Base-by-base conservation (phyloP, 2,113 vertebrate species). In the Chionomys nivalis region DNA sequence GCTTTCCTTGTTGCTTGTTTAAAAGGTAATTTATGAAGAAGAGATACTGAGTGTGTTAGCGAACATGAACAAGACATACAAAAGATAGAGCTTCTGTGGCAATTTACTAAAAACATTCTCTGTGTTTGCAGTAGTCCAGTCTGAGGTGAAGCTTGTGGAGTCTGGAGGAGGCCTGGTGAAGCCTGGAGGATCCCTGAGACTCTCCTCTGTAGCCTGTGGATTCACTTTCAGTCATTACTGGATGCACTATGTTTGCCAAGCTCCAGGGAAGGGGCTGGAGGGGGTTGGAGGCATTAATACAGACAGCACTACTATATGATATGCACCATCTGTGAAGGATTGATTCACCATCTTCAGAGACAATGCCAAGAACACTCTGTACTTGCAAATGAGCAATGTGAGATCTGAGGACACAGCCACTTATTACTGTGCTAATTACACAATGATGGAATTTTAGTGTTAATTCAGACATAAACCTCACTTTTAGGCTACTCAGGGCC, bases 261-360 rank as follows among this genome's bases (percentile, higher is more conserved):
- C 21, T 24, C 66, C 65, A 17, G 65, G 19, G 21, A 68, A 70
- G 31, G 0, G 19, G 0, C 47, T 28, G 0, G 66, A 87, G 7
- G 72, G 47, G 33, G 14, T n/a, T 72, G 44, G 21, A n/a, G 19
- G 7, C 13, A n/a, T 82, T n/a, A 82, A 7, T 6, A 0, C 0
- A 82, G 33, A 28, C n/a, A 7, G 52, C 6, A 23, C 21, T n/a
- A 61, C 0, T 3, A 83, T 3, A 17, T 11, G 2, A 0, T 52
- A 79, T 52, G 3, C 47, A 11, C 3, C 17, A 2, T 83, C 81
- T 2, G 2, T 83, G 23, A 83, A 83, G 3, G 58, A 16, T 3
- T 1, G 81, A 44, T 44, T 65, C n/a, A 85, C 58, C n/a, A 85
- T 85, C n/a, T 85, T 61, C 26, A 65, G 82, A 33, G 61, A 66